Evolutionary conservation across 2,113 vertebrate species (phyloP).

Genomic region (Ceuthmochares aereus): DNA sequence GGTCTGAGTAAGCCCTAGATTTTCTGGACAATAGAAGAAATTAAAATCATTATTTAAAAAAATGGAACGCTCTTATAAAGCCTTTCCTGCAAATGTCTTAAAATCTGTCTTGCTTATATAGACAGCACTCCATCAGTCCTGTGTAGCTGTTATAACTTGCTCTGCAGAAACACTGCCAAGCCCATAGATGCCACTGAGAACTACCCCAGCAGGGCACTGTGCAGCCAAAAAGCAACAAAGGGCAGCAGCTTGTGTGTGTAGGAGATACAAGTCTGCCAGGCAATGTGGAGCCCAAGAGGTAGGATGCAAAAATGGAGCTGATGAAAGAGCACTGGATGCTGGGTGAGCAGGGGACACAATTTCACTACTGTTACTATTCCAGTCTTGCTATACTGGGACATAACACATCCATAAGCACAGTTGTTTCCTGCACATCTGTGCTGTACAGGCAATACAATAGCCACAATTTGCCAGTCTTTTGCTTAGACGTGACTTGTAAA

Average conservation of each 20-base stretch:
- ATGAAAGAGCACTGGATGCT: not conserved
- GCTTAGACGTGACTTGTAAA: not conserved
- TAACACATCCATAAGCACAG: not conserved
- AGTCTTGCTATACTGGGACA: not conserved
- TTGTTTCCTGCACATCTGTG: not conserved
- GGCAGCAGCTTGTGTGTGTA: accelerated
- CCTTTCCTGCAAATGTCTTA: not conserved
- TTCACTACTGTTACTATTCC: not conserved
- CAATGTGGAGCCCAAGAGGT: accelerated
- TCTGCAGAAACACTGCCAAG: not conserved
- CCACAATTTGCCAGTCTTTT: not conserved
- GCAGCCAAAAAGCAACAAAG: not conserved
- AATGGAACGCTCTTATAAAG: not conserved
- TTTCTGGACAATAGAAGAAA: not conserved
- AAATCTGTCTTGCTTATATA: not conserved
- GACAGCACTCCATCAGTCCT: accelerated
- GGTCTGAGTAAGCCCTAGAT: not conserved
- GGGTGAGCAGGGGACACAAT: not conserved
- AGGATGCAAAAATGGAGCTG: not conserved
- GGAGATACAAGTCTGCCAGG: not conserved
- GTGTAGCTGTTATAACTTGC: accelerated
- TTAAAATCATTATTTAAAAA: not conserved
- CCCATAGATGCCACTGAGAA: not conserved
- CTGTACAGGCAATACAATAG: not conserved
- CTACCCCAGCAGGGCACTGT: not conserved